Conservation (phyloP, 1,140 invertebrate species). For the Drosophila hydei region DNA sequence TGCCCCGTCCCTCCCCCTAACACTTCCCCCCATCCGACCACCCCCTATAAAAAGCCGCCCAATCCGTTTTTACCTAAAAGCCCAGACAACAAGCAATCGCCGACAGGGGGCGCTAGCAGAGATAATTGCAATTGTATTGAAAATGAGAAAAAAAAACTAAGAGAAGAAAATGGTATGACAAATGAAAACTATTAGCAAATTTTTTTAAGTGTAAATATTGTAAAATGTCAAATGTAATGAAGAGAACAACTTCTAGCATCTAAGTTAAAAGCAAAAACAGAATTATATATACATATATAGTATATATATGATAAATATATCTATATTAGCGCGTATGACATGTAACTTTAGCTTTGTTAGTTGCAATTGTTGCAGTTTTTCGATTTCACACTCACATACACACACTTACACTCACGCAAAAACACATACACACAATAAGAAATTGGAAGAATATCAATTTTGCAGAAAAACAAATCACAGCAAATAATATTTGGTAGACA, state of each 20-base stretch:
- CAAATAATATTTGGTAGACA: conserved; percentile 30
- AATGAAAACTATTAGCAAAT: conserved; percentile 76
- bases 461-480: conserved; percentile 28
- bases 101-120: conserved; percentile 37
- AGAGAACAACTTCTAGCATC: conserved; percentile 63
- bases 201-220: conserved; percentile 78
- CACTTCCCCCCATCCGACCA: not conserved
- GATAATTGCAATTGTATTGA: conserved; percentile 62
- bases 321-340: conserved; percentile 50
- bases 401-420: conserved; percentile 25
- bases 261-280: conserved; percentile 60
- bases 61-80: conserved; percentile 3
- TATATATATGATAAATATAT: conserved; percentile 37
- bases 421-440: conserved; percentile 22
- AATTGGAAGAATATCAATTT: conserved; percentile 55
- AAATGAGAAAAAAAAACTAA: conserved; percentile 22
- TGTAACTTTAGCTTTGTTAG: conserved; percentile 79
- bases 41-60: conserved; percentile 1
- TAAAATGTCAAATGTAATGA: conserved; percentile 45
- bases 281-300: conserved; percentile 49
- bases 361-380: conserved; percentile 81
- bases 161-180: conserved; percentile 36
- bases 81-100: conserved; percentile 49
- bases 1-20: conserved; percentile 15
- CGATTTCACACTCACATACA: conserved; percentile 54